Conservation (phyloP, 2,797 vertebrate species). For the Coranthus polyacanthus region DNA sequence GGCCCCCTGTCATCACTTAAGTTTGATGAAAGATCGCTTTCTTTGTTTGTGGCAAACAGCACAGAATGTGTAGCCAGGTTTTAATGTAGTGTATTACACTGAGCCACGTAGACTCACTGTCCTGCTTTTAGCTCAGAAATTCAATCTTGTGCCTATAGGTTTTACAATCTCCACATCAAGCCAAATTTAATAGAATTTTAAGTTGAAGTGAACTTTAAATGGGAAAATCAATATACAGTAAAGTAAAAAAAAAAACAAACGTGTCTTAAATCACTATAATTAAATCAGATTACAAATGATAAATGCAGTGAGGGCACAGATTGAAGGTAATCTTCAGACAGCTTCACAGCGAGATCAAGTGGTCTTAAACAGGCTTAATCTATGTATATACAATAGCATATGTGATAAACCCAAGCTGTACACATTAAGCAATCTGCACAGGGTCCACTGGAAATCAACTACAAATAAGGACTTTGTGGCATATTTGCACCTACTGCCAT, state of each 20-base stretch:
- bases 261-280: too few relatives aligned
- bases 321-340: slow-evolving; percentile 57
- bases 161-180: too few relatives aligned
- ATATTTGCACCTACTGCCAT: slow-evolving; percentile 4
- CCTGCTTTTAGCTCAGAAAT: slow-evolving; percentile 1
- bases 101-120: too few relatives aligned
- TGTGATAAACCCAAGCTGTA: slow-evolving; percentile 40
- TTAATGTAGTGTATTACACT: slow-evolving; percentile 29
- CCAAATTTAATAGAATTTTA: too few relatives aligned
- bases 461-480: too few relatives aligned
- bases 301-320: slow-evolving; percentile 53
- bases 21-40: slow-evolving; percentile 54
- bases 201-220: not conserved
- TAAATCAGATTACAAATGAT: slow-evolving; percentile 23
- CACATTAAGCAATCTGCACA: slow-evolving; percentile 41
- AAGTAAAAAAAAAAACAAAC: slow-evolving; percentile 16
- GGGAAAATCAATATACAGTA: not conserved
- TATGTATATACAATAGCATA: slow-evolving; percentile 15
- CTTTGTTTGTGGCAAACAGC: slow-evolving; percentile 33
- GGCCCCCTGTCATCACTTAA: slow-evolving; percentile 38
- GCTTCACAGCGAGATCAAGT: slow-evolving; percentile 48
- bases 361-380: slow-evolving; percentile 48
- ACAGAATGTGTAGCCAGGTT: slow-evolving; percentile 38
- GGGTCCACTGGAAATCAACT: not conserved
- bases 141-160: too few relatives aligned